Evolutionary conservation across 1,140 invertebrate genomes (phyloP), one percentile per base, ranked within the genome.

Genomic region (Bombus impatiens): DNA sequence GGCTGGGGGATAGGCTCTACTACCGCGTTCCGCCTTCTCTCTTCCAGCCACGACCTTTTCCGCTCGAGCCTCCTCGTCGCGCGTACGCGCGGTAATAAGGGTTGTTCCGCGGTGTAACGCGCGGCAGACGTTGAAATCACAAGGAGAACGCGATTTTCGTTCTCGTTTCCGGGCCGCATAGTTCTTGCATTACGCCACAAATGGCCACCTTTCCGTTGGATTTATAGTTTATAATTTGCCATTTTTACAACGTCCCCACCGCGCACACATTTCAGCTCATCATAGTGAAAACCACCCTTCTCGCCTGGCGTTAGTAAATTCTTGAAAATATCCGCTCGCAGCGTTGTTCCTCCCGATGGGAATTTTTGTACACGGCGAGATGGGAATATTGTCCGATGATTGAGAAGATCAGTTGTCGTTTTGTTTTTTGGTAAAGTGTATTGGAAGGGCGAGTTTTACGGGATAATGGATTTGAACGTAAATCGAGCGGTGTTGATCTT

Each of bases 41-140:
- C 89, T 82, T 87, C 87, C 47, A 86, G 81, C 44, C 35, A 62
- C 62, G 44, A 15, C 25, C 28, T 81, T 77, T 25, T 47, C 70
- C 70, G 37, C 40, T 82, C 78, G 62, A 44, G 22, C 72, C 86
- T 89, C 82, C 76, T 80, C 67, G 87, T 91, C 78, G 86, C 88
- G 78, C 87, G 88, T 82, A 74, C 83, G 80, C 86, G 84, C 84
- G 87, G 89, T 89, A 92, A 93, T 93, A 93, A 90, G 86, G 91
- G 90, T 90, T 89, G 78, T 91, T 89, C 91, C 89, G 88, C 89
- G 84, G 89, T 91, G 87, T 92, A 91, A 87, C 65, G 72, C 77
- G 71, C 84, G 87, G 83, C 87, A 87, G 84, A 88, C 90, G 91
- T 93, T 88, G 87, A 89, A 88, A 90, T 91, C 89, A 90, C 68